phyloP scores from a whole-genome alignment of 1,140 invertebrate genomes.

The Panulirus ornatus region DNA sequence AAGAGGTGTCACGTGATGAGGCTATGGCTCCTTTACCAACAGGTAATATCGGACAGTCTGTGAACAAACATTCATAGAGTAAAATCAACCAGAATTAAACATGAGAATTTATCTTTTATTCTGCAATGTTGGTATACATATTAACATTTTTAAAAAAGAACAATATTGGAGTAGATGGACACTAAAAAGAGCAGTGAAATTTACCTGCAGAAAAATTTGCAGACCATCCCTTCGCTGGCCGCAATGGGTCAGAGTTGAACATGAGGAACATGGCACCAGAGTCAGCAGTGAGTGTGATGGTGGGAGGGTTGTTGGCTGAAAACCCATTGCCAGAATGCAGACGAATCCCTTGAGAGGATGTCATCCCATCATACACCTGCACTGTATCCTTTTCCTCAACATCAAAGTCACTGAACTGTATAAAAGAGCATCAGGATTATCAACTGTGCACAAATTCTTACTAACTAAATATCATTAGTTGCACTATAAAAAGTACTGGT shows the following conservation, averaged over 20 bases:
- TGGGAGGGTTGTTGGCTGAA: constrained; percentile 87
- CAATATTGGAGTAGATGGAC: too few species aligned
- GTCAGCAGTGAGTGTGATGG: constrained; percentile 93
- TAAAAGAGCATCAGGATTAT: constrained; percentile 15
- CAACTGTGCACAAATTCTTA: too few species aligned
- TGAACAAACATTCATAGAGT: constrained; percentile 40
- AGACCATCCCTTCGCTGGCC: constrained; percentile 90
- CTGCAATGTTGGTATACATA: too few species aligned
- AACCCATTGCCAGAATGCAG: constrained; percentile 94
- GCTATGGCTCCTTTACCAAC: constrained; percentile 92
- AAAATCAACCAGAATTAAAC: too few species aligned
- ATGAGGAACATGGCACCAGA: constrained; percentile 94
- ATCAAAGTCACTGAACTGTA: constrained; percentile 68
- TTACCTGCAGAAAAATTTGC: constrained; percentile 94
- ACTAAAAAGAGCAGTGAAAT: constrained; percentile 41
- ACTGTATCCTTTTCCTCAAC: constrained; percentile 69
- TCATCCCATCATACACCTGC: constrained; percentile 91
- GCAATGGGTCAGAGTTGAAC: constrained; percentile 92
- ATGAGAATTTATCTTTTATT: too few species aligned
- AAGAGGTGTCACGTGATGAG: constrained; percentile 93
- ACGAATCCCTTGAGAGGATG: constrained; percentile 86
- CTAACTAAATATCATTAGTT: too few species aligned
- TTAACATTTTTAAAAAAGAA: too few species aligned
- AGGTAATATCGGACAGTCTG: constrained; percentile 91
- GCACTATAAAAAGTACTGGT: too few species aligned